These are phyloP conservation scores for Nibea coibor DNA, from an alignment of 2,113 vertebrate species.

Conservation along the genomic window DNA sequence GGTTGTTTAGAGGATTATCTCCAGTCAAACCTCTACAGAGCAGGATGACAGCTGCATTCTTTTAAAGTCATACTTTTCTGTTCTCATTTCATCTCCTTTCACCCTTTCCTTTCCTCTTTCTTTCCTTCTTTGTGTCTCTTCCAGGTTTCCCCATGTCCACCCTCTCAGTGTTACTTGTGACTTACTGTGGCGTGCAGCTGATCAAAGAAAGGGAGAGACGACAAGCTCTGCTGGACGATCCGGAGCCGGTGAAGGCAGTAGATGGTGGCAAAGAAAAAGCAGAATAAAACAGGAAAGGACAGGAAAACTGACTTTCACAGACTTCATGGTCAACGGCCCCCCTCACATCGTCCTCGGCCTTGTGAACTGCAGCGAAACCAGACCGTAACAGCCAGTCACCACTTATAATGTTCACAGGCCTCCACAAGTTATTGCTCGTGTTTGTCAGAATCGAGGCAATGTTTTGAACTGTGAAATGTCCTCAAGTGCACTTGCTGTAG, in stretches of 20 bases:
- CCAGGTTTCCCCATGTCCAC: constrained; percentile 94
- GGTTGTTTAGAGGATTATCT: constrained; percentile 19
- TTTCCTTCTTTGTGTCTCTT: constrained; percentile 1
- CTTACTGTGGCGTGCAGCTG: constrained; percentile 97
- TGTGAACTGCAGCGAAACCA: constrained; percentile 52
- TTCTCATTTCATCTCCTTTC: not conserved
- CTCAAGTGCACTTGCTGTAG: constrained; percentile 84
- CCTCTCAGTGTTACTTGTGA: constrained; percentile 91
- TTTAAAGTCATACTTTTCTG: constrained; percentile 8
- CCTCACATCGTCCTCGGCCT: constrained; percentile 33
- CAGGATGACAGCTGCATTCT: not conserved
- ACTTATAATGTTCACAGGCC: constrained; percentile 49
- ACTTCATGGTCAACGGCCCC: constrained; percentile 42
- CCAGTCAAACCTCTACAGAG: not conserved
- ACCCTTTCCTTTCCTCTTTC: not conserved
- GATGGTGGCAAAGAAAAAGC: constrained; percentile 85
- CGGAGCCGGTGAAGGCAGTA: constrained; percentile 58
- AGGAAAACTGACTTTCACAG: constrained; percentile 31
- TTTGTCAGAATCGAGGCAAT: constrained; percentile 44
- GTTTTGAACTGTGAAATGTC: constrained; percentile 76
- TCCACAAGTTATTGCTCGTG: constrained; percentile 41
- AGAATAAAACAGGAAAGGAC: constrained; percentile 77
- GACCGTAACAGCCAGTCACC: constrained; percentile 59
- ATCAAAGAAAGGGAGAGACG: constrained; percentile 92
- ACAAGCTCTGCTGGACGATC: constrained; percentile 86